Evolutionary conservation across 1,140 invertebrate species (phyloP), one percentile per base, ranked within the genome.

Genomic region (Neuroterus valhalla): DNA sequence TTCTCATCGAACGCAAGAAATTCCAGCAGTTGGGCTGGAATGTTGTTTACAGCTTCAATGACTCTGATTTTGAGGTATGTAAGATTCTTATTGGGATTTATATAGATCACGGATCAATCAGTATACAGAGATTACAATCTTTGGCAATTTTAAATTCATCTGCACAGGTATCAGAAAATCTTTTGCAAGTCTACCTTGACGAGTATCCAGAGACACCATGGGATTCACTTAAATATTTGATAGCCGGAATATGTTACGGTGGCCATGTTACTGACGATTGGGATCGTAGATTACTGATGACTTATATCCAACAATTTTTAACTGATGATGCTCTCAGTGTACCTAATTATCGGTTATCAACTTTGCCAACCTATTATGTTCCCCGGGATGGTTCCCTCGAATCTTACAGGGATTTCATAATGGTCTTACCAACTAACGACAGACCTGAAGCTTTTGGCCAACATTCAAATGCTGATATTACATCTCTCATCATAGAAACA

Each of bases 251-350:
- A 77, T 97, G 96, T 92, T 98, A 98, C 82, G 97, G 97, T 19
- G 97, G 97, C 0, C 97, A 98, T 88, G 96, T 98, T 70, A 98
- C 97, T 3, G 96, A 98, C 86, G 96, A 98, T 87, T 98, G 96
- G 96, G 97, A 98, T 90, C 92, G 96, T 79, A 89, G 95, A 15
- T 91, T 98, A 19, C 81, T 97, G 17, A 91, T 93, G 71, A 95
- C 95, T 1, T 97, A 97, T 84, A 94, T 96, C 68, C 93, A 94
- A 83, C 93, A 96, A 83, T 95, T 92, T 90, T 96, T 96, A 89
- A 93, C 91, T 76, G 94, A 95, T 14, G 93, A 94, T 45, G 91
- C 92, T 1, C 83, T 96, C 8, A 91, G 89, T 19, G 85, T 88
- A 0, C 89, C 93, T 0, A 93, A 93, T 87, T 96, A 93, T 88